phyloP scores from a whole-genome alignment of 2,888 invertebrate species.

The Ormia ochracea region DNA sequence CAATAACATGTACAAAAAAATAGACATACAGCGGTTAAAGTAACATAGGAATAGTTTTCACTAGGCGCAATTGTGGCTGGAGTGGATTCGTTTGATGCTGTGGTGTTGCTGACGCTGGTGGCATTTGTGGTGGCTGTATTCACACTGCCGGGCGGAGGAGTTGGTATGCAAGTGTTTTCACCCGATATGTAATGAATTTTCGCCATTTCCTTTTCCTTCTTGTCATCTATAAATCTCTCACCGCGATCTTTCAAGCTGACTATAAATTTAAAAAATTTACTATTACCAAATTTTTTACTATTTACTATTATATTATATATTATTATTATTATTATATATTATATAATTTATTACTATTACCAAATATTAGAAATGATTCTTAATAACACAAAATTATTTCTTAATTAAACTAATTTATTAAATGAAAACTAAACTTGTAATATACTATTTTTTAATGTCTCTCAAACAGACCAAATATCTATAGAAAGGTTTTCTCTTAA shows the following conservation, averaged over 20 bases:
- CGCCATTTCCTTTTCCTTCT: slow-evolving; percentile 72
- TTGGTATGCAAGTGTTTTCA: slow-evolving; percentile 71
- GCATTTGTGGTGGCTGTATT: slow-evolving; percentile 21
- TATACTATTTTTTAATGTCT: not conserved
- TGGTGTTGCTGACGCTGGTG: slow-evolving; percentile 27
- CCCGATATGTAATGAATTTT: slow-evolving; percentile 81
- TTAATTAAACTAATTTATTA: not conserved
- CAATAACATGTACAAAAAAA: not conserved
- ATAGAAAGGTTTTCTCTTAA: not conserved
- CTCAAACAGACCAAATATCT: not conserved
- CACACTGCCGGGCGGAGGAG: not conserved
- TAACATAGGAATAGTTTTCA: slow-evolving; percentile 90
- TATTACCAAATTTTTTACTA: no score
- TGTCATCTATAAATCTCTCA: slow-evolving; percentile 72
- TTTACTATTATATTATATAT: no score
- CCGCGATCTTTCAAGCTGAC: slow-evolving; percentile 71
- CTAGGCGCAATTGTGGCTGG: slow-evolving; percentile 76
- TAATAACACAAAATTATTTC: not conserved
- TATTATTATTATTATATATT: no score
- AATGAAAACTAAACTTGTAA: not conserved
- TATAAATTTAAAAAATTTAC: slow-evolving; percentile 58
- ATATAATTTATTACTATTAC: not conserved
- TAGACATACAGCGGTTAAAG: slow-evolving; percentile 82
- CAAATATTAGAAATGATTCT: not conserved
- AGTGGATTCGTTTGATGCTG: slow-evolving; percentile 62